Base-by-base conservation (phyloP, 2,113 vertebrate species). In the Phocoena phocoena region DNA sequence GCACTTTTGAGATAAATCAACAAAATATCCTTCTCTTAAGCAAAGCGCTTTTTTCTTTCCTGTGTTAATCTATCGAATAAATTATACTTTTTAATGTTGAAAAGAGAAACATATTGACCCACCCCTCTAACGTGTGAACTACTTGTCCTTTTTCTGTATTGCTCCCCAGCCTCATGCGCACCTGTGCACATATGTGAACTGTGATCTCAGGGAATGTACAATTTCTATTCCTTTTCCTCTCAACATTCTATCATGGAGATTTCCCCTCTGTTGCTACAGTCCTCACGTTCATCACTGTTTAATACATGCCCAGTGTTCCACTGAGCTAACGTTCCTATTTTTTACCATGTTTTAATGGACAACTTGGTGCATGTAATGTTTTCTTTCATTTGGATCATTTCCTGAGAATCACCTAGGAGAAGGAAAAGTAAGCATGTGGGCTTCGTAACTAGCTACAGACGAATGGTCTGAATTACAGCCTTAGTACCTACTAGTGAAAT, bases 101-200 rank as follows among this genome's bases (percentile, higher is more conserved):
- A 84, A 60, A 93, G 76, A 74, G 38, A 90, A 63, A 28, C 12
- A 23, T 8, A 31, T 26, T 36, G 23, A 2, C 17, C 84, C 55
- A 8, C 50, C n/a, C 80, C 25, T 36, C 47, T 25, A 41, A 41
- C 50, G 15, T 1, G 38, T 28, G 28, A 84, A 53, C 4, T 0
- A 2, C 15, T 8, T 31, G 25, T 28, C 33, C 53, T 77, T 38
- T 26, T 5, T 58, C 67, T 50, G 58, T 6, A 6, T 14, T 38
- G 9, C 18, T 21, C 11, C 10, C 13, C 6, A 4, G 12, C 18
- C 38, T 83, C 65, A 8, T 1, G 2, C 20, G 11, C 20, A 0
- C 18, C 5, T 2, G 13, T 38, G 11, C 63, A 21, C 14, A 1
- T 3, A 5, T 5, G 60, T 79, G 67, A 87, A 9, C 23, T 47